A percentile compares a stretch with the other conserved stretches of the same genome.
Conservation (phyloP, 2,888 invertebrate species). For the Meliscaeva auricollis region DNA sequence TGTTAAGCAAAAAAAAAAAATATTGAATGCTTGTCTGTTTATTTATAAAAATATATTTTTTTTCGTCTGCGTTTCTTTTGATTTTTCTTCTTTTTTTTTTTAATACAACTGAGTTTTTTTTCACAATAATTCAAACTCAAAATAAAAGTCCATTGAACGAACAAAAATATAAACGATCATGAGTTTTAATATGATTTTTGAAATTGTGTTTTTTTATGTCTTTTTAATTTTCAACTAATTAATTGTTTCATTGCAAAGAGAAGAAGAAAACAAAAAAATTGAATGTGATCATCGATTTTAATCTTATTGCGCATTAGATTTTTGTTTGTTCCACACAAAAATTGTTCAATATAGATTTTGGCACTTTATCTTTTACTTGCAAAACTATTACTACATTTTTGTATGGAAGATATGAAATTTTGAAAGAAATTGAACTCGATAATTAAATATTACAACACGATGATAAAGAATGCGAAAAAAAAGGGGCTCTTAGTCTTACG, state of each 20-base stretch:
- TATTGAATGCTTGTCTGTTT: neutral
- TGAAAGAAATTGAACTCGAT: no score
- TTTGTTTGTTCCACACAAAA: neutral
- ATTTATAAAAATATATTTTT: constrained; percentile 11
- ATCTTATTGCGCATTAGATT: neutral
- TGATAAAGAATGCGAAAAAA: no score
- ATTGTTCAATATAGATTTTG: no score
- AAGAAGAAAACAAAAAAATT: neutral
- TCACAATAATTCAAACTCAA: neutral
- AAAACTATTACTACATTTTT: no score
- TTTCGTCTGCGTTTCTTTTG: constrained; percentile 20
- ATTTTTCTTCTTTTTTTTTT: neutral
- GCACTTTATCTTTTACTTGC: no score
- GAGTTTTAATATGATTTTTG: neutral
- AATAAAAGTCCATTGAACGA: constrained; percentile 7
- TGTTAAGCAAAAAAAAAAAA: constrained; percentile 14
- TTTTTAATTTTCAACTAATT: neutral
- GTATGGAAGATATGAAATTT: no score
- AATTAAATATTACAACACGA: no score
- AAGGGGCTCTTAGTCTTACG: no score
- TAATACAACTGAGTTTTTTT: no score
- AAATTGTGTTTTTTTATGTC: neutral
- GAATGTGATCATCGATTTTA: neutral
- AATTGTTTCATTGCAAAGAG: neutral
- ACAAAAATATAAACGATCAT: constrained; percentile 1